Percentiles rank a stretch among this genome's conserved stretches.
phyloP scores from a whole-genome alignment of 2,888 invertebrate species.

The Tenthredo livida region DNA sequence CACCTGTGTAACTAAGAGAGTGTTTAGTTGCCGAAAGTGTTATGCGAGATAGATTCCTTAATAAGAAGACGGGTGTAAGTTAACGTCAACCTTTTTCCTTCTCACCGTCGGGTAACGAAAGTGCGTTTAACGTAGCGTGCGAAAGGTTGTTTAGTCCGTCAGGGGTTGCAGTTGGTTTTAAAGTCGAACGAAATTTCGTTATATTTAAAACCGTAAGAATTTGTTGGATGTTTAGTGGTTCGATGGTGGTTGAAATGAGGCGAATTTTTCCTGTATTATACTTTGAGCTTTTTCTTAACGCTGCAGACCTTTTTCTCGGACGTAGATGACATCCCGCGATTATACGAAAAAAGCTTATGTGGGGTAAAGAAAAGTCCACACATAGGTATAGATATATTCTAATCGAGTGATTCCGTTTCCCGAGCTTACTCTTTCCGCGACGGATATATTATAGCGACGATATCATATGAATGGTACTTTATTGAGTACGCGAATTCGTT shows the following conservation, averaged over 20 bases:
- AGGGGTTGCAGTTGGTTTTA: not conserved
- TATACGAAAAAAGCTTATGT: not conserved
- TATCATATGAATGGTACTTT: not conserved
- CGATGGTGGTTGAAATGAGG: not conserved
- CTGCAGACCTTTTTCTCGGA: not conserved
- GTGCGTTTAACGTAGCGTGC: not conserved
- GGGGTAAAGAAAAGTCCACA: not conserved
- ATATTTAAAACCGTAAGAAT: not conserved
- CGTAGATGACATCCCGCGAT: not conserved
- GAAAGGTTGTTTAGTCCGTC: not conserved
- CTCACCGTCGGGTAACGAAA: not conserved
- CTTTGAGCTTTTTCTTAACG: not conserved
- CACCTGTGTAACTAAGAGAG: constrained; percentile 23
- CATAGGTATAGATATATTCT: not conserved
- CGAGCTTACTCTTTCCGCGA: not conserved
- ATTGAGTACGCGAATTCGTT: not conserved
- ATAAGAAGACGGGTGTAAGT: not conserved
- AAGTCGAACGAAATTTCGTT: not conserved
- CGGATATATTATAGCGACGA: not conserved
- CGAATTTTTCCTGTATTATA: not conserved
- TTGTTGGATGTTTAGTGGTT: too few species aligned
- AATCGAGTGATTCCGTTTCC: not conserved
- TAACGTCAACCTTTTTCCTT: not conserved
- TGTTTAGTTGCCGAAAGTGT: constrained; percentile 1
- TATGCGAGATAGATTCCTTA: constrained; percentile 13